Evolutionary conservation across 2,797 vertebrate genomes (phyloP).

Genomic region (Sciurus carolinensis): DNA sequence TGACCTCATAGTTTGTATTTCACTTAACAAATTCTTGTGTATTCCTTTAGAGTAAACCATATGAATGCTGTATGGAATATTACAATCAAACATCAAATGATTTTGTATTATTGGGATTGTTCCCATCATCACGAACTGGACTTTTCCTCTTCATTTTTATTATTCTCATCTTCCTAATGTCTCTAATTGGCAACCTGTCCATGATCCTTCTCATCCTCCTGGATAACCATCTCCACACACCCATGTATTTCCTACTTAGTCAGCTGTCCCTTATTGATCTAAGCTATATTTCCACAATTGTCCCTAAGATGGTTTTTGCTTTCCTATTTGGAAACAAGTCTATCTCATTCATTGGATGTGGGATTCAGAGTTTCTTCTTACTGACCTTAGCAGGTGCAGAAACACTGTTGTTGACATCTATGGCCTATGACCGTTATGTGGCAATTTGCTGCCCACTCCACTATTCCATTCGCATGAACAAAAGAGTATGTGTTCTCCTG

Average conservation of each 20-base stretch:
- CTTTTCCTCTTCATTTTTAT: not conserved
- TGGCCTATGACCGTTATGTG: slow-evolving; percentile 65
- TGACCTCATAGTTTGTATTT: too few relatives aligned
- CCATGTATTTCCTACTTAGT: slow-evolving; percentile 74
- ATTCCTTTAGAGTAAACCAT: too few relatives aligned
- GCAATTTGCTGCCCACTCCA: slow-evolving; percentile 64
- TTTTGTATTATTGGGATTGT: too few relatives aligned
- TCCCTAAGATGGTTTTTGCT: slow-evolving; percentile 36
- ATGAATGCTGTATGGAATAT: too few relatives aligned
- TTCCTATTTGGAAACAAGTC: slow-evolving; percentile 45
- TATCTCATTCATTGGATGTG: slow-evolving; percentile 46
- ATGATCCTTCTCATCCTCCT: slow-evolving; percentile 43
- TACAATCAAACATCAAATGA: too few relatives aligned
- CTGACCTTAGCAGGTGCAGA: slow-evolving; percentile 32
- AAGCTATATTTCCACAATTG: slow-evolving; percentile 35
- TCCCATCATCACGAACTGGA: not conserved
- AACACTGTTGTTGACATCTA: not conserved
- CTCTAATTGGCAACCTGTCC: not conserved
- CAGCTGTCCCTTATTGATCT: slow-evolving; percentile 75
- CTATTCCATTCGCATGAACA: slow-evolving; percentile 38
- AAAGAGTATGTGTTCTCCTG: not conserved
- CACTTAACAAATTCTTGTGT: too few relatives aligned
- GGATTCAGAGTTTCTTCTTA: slow-evolving; percentile 59
- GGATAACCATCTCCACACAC: slow-evolving; percentile 46
- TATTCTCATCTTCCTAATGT: not conserved